A percentile compares a stretch with the other conserved stretches of the same genome.
These are phyloP conservation scores for Penaeus indicus DNA, from an alignment of 1,140 invertebrate genomes.

Conservation along the genomic window DNA sequence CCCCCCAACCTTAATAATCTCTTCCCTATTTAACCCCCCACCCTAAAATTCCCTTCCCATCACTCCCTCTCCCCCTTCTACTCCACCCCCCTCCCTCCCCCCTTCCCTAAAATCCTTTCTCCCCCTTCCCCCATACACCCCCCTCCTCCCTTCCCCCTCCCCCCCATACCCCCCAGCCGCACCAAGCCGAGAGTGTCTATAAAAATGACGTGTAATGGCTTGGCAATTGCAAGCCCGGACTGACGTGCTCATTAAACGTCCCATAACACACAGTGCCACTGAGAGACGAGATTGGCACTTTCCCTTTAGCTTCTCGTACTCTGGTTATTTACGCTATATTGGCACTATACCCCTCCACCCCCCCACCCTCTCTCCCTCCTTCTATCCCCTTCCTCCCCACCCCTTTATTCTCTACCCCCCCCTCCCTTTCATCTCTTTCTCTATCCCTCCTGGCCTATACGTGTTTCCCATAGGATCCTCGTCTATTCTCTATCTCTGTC, in stretches of 20 bases:
- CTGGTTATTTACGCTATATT: conserved; percentile 42
- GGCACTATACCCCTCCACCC: not conserved
- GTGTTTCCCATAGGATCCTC: too few relatives aligned
- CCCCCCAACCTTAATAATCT: not conserved
- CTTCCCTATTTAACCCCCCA: not conserved
- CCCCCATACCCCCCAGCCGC: not conserved
- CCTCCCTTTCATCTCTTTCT: not conserved
- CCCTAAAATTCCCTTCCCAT: not conserved
- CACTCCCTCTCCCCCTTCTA: not conserved
- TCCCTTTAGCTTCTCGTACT: conserved; percentile 37
- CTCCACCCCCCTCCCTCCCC: not conserved
- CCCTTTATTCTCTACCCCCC: not conserved
- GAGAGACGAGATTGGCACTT: conserved; percentile 54
- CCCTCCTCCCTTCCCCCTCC: not conserved
- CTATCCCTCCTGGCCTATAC: not conserved
- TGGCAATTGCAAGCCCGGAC: conserved; percentile 60
- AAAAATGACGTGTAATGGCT: conserved; percentile 60
- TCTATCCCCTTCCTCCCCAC: not conserved
- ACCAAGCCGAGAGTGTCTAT: conserved; percentile 46
- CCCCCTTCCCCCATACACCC: not conserved
- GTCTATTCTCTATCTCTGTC: conserved; percentile 1
- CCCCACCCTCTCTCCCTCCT: not conserved
- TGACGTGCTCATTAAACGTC: conserved; percentile 58
- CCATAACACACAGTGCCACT: conserved; percentile 51
- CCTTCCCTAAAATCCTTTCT: not conserved